phyloP scores from a whole-genome alignment of 2,888 invertebrate genomes.

The Cecidostiba fungosa region DNA sequence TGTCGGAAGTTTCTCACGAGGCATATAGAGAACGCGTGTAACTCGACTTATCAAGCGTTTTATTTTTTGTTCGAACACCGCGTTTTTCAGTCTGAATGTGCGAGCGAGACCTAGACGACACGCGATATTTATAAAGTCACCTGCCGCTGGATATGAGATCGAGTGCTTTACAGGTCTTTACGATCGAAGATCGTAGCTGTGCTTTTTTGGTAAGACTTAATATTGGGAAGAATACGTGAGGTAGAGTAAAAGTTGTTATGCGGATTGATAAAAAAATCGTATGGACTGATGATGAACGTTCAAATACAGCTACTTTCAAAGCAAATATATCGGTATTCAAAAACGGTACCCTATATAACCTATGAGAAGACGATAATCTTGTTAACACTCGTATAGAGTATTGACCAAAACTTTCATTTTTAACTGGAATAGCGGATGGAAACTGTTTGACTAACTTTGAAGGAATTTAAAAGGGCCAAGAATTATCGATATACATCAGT shows the following conservation, averaged over 20 bases:
- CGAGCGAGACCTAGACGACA: slow-evolving; percentile 24
- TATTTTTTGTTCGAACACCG: neutral
- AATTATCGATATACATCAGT: too few species aligned
- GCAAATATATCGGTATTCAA: neutral
- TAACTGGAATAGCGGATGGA: too few species aligned
- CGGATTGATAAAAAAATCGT: neutral
- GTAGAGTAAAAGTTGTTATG: neutral
- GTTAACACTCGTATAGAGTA: neutral
- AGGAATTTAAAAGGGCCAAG: too few species aligned
- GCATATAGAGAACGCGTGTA: neutral
- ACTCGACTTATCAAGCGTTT: neutral
- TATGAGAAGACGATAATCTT: neutral
- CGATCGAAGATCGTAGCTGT: too few species aligned
- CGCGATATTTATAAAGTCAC: neutral
- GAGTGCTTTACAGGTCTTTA: neutral
- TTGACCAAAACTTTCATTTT: neutral
- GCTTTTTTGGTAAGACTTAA: too few species aligned
- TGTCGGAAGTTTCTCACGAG: slow-evolving; percentile 58
- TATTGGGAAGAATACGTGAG: neutral
- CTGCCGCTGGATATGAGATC: neutral
- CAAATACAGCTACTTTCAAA: neutral
- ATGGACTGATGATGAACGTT: neutral
- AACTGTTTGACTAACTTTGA: neutral
- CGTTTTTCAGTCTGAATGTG: neutral
- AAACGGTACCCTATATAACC: neutral